Conservation (phyloP, 2,113 vertebrate species). For the Jacana jacana region DNA sequence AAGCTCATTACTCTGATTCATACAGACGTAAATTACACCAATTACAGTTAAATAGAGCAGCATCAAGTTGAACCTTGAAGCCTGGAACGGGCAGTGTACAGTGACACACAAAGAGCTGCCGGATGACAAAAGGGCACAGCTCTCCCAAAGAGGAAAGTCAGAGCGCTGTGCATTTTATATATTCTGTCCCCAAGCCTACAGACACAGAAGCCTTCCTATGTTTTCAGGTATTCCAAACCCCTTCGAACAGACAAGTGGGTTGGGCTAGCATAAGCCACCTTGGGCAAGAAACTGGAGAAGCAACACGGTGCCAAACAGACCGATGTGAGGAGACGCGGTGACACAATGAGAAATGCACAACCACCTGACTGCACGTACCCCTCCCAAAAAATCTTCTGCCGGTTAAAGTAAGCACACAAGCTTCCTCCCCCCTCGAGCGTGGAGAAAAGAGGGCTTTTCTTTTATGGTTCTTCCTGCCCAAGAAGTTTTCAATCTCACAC, state of each 20-base stretch:
- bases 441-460: neutral
- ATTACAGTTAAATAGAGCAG: neutral
- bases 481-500: neutral
- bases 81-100: neutral
- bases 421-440: rapidly evolving
- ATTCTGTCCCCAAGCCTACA: neutral
- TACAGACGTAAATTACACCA: neutral
- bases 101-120: neutral
- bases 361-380: neutral
- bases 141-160: neutral
- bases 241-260: neutral
- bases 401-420: neutral
- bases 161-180: rapidly evolving
- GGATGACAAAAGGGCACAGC: neutral
- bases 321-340: rapidly evolving
- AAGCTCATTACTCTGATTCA: neutral
- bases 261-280: neutral
- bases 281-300: neutral
- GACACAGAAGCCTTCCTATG: rapidly evolving
- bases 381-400: neutral
- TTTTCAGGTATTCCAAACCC: neutral
- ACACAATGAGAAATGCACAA: neutral
- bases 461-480: neutral
- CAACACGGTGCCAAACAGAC: neutral
- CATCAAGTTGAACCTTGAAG: neutral